Evolutionary conservation across 1,140 invertebrate genomes (phyloP), one percentile per base, ranked within the genome.

Genomic region (Phenacoccus solenopsis): DNA sequence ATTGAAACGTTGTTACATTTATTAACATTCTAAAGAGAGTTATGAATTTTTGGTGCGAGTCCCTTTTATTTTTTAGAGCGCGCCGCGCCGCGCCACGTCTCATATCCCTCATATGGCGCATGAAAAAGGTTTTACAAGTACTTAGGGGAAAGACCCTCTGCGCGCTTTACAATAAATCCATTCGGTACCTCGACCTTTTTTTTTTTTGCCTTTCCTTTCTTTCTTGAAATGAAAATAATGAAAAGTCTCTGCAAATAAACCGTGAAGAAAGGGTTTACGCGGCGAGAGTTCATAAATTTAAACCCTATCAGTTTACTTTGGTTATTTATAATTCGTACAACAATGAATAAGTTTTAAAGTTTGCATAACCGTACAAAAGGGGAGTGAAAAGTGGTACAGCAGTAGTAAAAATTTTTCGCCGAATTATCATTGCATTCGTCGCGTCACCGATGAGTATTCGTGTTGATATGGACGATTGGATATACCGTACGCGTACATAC

Each of bases 291-390:
- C 56, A 59, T 59, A 59, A 59, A 59, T 59, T 59, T 59, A 59
- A 59, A 59, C 56, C 56, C 56, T 59, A 59, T 59, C 56, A 59
- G 56, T 59, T 59, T 59, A 59, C 56, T 59, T 59, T 59, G 56
- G 56, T 59, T 59, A 59, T 59, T 59, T 59, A 59, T 59, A 59
- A 59, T 59, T 59, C 56, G 56, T 20, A 20, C 56, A 59, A 59
- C 56, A 59, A 59, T 59, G 56, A 22, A 20, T 22, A 59, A 59
- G n/a, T n/a, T n/a, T n/a, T n/a, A n/a, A n/a, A 59, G 56, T 59
- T 59, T 59, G 56, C 56, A 59, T 59, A 59, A 59, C n/a, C n/a
- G n/a, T n/a, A n/a, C n/a, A n/a, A n/a, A n/a, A n/a, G n/a, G n/a
- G n/a, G n/a, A n/a, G n/a, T n/a, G n/a, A n/a, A n/a, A n/a, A n/a